phyloP scores from a whole-genome alignment of 2,797 vertebrate genomes.

The Lates japonicus region DNA sequence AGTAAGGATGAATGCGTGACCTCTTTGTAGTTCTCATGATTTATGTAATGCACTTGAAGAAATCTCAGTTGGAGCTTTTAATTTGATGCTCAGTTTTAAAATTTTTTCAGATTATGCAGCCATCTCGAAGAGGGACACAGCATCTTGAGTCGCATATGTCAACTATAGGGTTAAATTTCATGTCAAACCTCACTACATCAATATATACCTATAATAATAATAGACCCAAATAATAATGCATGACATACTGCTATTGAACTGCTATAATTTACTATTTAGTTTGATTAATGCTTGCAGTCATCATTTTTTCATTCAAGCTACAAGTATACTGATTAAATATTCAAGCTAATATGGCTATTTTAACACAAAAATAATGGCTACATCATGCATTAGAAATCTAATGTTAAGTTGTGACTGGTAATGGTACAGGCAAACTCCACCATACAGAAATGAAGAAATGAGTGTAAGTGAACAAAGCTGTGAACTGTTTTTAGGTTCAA shows the following conservation, averaged over 20 bases:
- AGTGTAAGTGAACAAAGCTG: background rate
- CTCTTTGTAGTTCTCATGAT: constrained; percentile 39
- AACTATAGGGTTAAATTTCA: constrained; percentile 16
- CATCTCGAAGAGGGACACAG: background rate
- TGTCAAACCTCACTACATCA: constrained; percentile 26
- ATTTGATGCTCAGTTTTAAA: background rate
- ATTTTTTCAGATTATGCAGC: constrained; percentile 9
- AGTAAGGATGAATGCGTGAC: constrained; percentile 61
- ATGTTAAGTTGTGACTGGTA: constrained; percentile 17
- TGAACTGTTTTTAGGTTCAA: background rate
- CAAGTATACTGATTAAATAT: constrained; percentile 21
- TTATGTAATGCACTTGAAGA: constrained; percentile 25
- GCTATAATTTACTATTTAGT: constrained; percentile 12
- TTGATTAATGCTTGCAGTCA: constrained; percentile 16
- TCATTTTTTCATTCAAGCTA: constrained; percentile 8
- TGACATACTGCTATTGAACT: constrained; percentile 18
- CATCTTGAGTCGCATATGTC: background rate
- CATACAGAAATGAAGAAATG: background rate
- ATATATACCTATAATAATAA: constrained; percentile 9
- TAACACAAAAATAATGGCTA: constrained; percentile 14
- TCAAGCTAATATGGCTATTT: background rate
- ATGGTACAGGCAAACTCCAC: background rate
- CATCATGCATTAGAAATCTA: constrained; percentile 15
- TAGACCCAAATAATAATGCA: constrained; percentile 35
- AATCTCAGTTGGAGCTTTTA: background rate